These are phyloP conservation scores for Mythimna impura DNA, from an alignment of 2,888 invertebrate species.

Conservation along the genomic window DNA sequence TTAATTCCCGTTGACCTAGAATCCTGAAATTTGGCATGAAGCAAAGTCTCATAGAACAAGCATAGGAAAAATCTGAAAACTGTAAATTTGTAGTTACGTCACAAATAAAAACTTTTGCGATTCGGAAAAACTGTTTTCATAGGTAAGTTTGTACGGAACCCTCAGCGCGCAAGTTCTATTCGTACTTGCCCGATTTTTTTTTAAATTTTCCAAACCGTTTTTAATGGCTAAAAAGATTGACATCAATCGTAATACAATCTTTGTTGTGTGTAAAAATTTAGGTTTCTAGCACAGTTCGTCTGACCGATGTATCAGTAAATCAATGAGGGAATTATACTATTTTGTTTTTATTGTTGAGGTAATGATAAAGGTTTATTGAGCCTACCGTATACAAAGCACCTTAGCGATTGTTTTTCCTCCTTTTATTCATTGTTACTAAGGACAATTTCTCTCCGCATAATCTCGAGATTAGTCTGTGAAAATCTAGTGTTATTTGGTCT, in stretches of 20 bases:
- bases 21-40: no score
- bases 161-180: no score
- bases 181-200: no score
- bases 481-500: background rate
- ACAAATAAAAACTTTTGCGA: no score
- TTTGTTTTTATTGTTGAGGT: background rate
- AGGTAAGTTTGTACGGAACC: no score
- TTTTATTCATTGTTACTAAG: background rate
- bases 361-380: background rate
- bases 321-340: background rate
- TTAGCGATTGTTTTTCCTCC: background rate
- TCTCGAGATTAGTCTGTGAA: background rate
- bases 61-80: no score
- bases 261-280: constrained; percentile 3
- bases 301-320: background rate
- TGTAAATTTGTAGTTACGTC: no score
- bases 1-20: no score
- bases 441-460: background rate
- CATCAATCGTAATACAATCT: constrained; percentile 8
- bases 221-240: background rate
- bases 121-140: no score
- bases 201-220: background rate
- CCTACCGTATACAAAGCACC: background rate
- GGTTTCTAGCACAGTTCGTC: background rate
- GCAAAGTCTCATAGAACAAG: no score